These are phyloP conservation scores for Theonella swinhoei DNA, from an alignment of 37 sponge, comb jelly and placozoan genomes.

Conservation along the genomic window DNA sequence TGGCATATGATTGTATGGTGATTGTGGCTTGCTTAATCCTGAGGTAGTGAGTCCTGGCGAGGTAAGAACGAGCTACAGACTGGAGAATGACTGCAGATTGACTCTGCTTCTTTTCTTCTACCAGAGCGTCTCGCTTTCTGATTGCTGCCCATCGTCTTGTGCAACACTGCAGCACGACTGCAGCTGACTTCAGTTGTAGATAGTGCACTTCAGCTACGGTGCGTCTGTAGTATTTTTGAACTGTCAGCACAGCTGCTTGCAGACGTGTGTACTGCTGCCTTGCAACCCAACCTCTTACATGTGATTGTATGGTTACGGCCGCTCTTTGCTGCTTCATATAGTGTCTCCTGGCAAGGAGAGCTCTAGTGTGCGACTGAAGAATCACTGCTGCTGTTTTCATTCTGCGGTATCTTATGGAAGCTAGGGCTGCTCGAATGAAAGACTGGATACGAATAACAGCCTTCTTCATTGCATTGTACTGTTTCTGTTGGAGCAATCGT, in stretches of 20 bases:
- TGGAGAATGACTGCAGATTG: slow-evolving; percentile 17
- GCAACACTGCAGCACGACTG: neutral
- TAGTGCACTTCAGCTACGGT: neutral
- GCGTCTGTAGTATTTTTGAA: neutral
- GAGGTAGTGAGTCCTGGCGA: neutral
- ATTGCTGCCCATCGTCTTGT: neutral
- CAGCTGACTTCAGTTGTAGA: neutral
- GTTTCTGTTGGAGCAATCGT: neutral
- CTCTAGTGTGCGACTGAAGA: slow-evolving; percentile 38
- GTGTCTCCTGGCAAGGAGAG: slow-evolving; percentile 5
- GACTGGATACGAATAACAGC: slow-evolving; percentile 48
- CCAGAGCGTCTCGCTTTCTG: neutral
- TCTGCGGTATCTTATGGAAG: neutral
- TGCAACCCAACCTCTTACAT: slow-evolving; percentile 36
- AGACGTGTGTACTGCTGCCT: slow-evolving; percentile 15
- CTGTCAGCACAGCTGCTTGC: neutral
- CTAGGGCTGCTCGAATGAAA: slow-evolving; percentile 11
- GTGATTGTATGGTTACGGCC: slow-evolving; percentile 54
- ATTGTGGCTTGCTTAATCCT: neutral
- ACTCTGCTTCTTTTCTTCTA: neutral
- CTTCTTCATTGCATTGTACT: neutral
- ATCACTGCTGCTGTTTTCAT: slow-evolving; percentile 39
- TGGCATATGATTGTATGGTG: neutral
- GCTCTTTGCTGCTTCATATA: slow-evolving; percentile 26
- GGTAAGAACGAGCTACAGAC: neutral